phyloP scores from a whole-genome alignment of 2,797 vertebrate genomes.

The Muraenolepis orangiensis region DNA sequence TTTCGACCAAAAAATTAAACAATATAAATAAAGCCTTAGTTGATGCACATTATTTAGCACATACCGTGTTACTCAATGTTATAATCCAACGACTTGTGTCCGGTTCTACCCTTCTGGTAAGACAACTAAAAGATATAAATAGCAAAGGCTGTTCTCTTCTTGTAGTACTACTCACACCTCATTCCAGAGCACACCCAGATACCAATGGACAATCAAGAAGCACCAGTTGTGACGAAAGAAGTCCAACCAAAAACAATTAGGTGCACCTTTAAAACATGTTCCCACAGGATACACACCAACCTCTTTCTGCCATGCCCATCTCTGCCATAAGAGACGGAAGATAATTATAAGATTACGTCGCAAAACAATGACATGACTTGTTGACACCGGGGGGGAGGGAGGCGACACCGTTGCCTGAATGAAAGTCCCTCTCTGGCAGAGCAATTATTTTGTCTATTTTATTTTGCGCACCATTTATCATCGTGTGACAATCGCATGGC shows the following conservation, averaged over 20 bases:
- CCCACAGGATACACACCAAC: not conserved
- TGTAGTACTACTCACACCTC: not conserved
- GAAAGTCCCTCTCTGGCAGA: not conserved
- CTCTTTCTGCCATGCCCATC: not conserved
- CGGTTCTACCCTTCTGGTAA: not conserved
- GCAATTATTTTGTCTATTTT: not conserved
- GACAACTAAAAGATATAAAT: not conserved
- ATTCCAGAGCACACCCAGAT: slow-evolving; percentile 2
- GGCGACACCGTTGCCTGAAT: not conserved
- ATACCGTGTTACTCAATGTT: not conserved
- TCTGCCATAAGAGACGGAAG: not conserved
- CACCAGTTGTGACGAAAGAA: not conserved
- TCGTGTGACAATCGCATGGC: not conserved
- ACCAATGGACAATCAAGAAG: not conserved
- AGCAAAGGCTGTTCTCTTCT: not conserved
- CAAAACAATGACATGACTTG: not conserved
- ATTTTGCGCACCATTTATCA: not conserved
- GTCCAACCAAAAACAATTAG: not conserved
- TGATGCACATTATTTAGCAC: not conserved
- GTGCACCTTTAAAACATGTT: not conserved
- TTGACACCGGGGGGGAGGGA: not conserved
- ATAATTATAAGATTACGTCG: not conserved
- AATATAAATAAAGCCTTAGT: not conserved
- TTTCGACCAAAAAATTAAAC: too few relatives aligned
- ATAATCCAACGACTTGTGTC: not conserved